Conservation (phyloP, 2,888 invertebrate genomes). For the Eupeodes latifasciatus region DNA sequence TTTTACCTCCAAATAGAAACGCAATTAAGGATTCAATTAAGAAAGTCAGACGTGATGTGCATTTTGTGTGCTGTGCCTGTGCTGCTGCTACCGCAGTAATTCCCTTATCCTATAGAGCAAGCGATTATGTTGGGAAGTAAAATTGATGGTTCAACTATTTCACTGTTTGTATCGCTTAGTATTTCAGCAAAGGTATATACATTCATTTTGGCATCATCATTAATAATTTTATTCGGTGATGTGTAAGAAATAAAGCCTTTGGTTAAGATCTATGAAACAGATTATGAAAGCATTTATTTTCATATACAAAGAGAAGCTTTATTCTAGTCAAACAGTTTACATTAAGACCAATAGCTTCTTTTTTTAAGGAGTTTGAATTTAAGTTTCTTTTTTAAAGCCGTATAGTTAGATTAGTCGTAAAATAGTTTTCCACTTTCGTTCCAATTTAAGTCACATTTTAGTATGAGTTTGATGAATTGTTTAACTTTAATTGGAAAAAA, state of each 20-base stretch:
- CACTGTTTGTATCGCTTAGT: neutral
- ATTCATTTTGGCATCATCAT: neutral
- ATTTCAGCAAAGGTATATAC: neutral
- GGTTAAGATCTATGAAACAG: neutral
- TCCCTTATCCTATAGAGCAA: slow-evolving; percentile 12
- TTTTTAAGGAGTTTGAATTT: neutral
- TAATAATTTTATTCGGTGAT: neutral
- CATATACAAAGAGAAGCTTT: neutral
- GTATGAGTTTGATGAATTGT: neutral
- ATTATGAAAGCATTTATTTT: neutral
- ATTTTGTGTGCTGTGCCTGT: slow-evolving; percentile 42
- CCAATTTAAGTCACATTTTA: neutral
- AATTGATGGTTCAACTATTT: slow-evolving; percentile 50
- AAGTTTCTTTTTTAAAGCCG: too few species aligned
- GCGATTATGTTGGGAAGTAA: slow-evolving; percentile 3
- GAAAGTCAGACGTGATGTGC: slow-evolving; percentile 72
- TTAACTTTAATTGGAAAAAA: neutral
- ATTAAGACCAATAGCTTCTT: neutral
- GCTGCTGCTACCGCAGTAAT: neutral
- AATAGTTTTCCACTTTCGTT: too few species aligned
- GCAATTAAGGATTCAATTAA: slow-evolving; percentile 75
- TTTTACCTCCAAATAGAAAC: slow-evolving; percentile 59
- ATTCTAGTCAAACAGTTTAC: neutral
- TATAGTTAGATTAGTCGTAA: too few species aligned
- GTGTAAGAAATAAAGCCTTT: neutral